These are phyloP conservation scores for Apotomis capreana DNA, from an alignment of 2,888 invertebrate genomes.

Conservation along the genomic window DNA sequence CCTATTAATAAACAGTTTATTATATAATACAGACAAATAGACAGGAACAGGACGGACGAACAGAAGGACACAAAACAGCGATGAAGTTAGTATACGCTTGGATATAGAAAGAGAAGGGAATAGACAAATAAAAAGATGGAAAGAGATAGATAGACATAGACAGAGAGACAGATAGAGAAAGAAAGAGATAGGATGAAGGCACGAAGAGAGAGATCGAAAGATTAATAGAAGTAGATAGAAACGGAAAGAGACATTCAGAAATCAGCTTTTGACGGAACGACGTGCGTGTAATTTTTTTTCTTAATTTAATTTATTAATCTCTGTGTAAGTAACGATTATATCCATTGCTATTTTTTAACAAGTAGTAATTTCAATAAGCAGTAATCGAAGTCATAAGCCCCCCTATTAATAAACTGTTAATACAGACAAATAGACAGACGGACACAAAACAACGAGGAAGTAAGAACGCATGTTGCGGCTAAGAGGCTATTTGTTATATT, in stretches of 20 bases:
- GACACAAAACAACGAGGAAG: slow-evolving; percentile 23
- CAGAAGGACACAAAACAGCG: slow-evolving; percentile 13
- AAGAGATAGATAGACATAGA: too few species aligned
- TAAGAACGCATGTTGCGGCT: neutral
- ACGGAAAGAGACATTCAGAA: too few species aligned
- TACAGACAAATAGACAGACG: slow-evolving; percentile 26
- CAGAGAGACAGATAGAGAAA: too few species aligned
- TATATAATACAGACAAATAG: slow-evolving; percentile 8
- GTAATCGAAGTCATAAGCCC: slow-evolving; percentile 7
- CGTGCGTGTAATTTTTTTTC: neutral
- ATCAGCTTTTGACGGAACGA: too few species aligned
- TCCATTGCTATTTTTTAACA: neutral
- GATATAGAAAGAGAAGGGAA: too few species aligned
- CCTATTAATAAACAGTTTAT: slow-evolving; percentile 29
- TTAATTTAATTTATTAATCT: too few species aligned
- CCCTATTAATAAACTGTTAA: slow-evolving; percentile 29
- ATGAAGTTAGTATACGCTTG: slow-evolving; percentile 22
- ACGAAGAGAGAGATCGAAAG: too few species aligned
- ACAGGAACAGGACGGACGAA: too few species aligned
- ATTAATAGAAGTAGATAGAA: too few species aligned
- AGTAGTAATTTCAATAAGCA: neutral
- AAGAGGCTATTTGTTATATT: slow-evolving; percentile 22
- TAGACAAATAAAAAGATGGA: too few species aligned
- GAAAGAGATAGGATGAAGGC: too few species aligned
- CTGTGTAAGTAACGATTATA: neutral